Evolutionary conservation across 2,888 invertebrate genomes (phyloP).

Genomic region (Metopia argyrocephala): DNA sequence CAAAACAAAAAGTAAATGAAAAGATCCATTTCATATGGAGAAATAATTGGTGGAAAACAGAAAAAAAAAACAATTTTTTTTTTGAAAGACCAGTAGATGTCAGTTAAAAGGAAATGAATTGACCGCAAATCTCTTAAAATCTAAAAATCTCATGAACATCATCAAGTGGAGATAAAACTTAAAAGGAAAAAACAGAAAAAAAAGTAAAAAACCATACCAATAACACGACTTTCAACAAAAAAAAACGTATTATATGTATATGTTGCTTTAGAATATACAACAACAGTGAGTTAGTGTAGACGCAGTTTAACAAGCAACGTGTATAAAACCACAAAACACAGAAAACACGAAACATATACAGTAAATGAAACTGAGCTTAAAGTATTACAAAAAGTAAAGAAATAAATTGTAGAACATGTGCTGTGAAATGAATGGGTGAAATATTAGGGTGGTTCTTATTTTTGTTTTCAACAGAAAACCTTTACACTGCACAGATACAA

Average conservation of each 20-base stretch:
- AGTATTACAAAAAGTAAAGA: neutral
- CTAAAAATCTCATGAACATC: slow-evolving; percentile 56
- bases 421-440: neutral
- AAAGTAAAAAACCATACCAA: slow-evolving; percentile 21
- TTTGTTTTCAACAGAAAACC: too few relatives aligned
- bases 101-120: slow-evolving; percentile 48
- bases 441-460: neutral
- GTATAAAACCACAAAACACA: slow-evolving; percentile 27
- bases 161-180: slow-evolving; percentile 43
- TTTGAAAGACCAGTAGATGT: neutral
- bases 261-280: neutral
- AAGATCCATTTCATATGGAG: neutral
- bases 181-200: neutral
- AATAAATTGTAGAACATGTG: neutral
- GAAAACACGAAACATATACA: neutral
- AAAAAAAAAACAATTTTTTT: slow-evolving; percentile 18
- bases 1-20: slow-evolving; percentile 24
- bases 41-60: slow-evolving; percentile 37
- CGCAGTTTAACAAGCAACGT: slow-evolving; percentile 6
- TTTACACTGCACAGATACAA: too few relatives aligned
- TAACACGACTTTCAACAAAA: neutral
- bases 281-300: neutral
- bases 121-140: slow-evolving; percentile 60
- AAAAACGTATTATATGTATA: neutral
- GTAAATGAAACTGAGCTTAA: neutral